Evolutionary conservation across 2,113 vertebrate species (phyloP), one percentile per base, ranked within the genome.

Genomic region (Rhabdornis inornatus): DNA sequence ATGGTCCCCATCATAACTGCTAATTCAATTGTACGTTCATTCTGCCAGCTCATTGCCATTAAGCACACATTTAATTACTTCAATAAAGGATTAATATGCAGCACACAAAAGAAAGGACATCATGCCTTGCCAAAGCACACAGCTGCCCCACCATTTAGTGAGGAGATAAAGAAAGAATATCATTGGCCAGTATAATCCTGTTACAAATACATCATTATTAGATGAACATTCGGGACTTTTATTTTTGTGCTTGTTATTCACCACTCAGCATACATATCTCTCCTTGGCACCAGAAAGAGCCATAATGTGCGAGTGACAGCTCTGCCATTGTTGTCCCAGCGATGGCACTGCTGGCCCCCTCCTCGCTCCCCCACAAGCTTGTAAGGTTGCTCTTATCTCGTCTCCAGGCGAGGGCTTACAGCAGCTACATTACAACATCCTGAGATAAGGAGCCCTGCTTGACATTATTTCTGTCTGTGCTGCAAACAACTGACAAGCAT

Each of bases 41-140:
- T 98, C 98, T 99, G 99, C 99, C 98, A 99, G 98, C 98, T 99
- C 98, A 74, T 98, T 97, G 98, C 98, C 98, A 99, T 99, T 99
- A 99, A 98, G 98, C 98, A 97, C 98, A 98, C 98, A 98, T 99
- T 99, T 99, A 99, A 99, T 99, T 99, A 98, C 99, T 98, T 98
- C 98, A 98, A 99, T 98, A 98, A 99, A 99, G 99, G 98, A 99
- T 99, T 99, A 99, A 99, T 99, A 99, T 99, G 99, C 99, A 98
- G 98, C 96, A 83, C 98, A 99, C 98, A 99, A 98, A 98, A 98
- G 98, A 87, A 96, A 96, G 96, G 98, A 98, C 97, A 96, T 97
- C 97, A 97, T 84, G 97, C 96, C 11, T 75, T 98, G 97, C 98
- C 98, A 98, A 97, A 98, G 97, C 98, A 98, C 98, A 98, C 98